These are phyloP conservation scores for Notospermus geniculatus DNA, from an alignment of 1,140 invertebrate genomes.

Conservation along the genomic window DNA sequence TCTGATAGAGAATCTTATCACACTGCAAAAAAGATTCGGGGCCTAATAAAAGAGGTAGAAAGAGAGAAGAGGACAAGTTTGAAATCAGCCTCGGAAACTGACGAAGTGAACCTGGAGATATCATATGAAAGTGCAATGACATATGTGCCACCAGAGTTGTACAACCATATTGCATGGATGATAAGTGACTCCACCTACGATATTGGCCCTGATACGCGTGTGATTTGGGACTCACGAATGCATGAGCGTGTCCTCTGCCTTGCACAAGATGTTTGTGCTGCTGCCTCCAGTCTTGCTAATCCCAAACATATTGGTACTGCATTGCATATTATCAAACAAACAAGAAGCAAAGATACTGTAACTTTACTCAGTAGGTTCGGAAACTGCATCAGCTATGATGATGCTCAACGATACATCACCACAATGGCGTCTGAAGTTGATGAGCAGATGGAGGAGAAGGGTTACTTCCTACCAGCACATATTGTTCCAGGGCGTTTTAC, in stretches of 20 bases:
- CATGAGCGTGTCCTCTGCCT: not conserved
- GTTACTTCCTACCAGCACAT: not conserved
- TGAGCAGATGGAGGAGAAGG: not conserved
- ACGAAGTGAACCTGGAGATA: not conserved
- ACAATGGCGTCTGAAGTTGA: not conserved
- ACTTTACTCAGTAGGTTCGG: not conserved
- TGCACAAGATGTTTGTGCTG: not conserved
- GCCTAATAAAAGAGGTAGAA: no score
- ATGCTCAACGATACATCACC: not conserved
- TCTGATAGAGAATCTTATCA: no score
- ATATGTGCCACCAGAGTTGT: not conserved
- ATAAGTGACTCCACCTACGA: no score
- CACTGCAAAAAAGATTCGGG: no score
- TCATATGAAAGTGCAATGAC: not conserved
- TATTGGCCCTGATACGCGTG: not conserved
- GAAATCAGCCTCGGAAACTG: no score
- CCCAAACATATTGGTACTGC: not conserved
- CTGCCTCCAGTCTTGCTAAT: not conserved
- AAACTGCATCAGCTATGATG: not conserved
- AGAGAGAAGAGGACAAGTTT: no score
- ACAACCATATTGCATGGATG: slow-evolving; percentile 7
- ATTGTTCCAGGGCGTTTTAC: not conserved
- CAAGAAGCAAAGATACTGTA: not conserved
- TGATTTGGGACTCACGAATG: not conserved
- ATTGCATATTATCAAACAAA: not conserved